Evolutionary conservation across 1,140 invertebrate species (phyloP), one percentile per base, ranked within the genome.

Genomic region (Wiebesia pumilae): DNA sequence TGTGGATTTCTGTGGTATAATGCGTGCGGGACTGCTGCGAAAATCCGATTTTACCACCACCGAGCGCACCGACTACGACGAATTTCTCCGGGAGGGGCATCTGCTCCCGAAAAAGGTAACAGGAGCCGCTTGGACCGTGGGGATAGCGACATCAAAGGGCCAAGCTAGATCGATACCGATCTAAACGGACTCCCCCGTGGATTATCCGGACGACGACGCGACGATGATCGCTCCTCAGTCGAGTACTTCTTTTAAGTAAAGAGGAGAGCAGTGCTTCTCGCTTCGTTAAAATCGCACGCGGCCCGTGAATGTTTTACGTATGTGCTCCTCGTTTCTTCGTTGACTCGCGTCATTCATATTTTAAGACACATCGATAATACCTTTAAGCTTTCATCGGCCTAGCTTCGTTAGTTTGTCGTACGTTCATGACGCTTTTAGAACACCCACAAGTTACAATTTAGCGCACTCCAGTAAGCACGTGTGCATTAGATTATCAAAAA

Each of bases 71-170:
- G 33, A 43, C 62, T 43, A 62, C 62, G 79, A 81, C 79, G 79
- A 81, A 81, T 81, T 35, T 67, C 54, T 35, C 38, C 40, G 62
- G 33, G 38, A 10, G 33, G 30, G 47, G 14, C 78, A 80, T 62
- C 78, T 67, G 69, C 43, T 47, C 43, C 33, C 33, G 51, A 62
- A 58, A 47, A 75, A 75, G 82, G 69, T 83, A 83, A 83, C 71
- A 3, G 21, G 69, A 83, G 4, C 69, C 47, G 24, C 40, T 6
- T 0, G 33, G 10, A n/a, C 40, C 14, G 27, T 27, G 24, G n/a
- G 27, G 27, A 24, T 27, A 71, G n/a, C 4, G 69, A 75, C 1
- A 75, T 83, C 82, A 75, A 83, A 83, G 47, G n/a, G 6, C n/a
- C 67, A 40, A 30, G 33, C n/a, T n/a, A 24, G 33, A 24, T 43